phyloP scores from a whole-genome alignment of 2,888 invertebrate species.

The Eurois occulta region DNA sequence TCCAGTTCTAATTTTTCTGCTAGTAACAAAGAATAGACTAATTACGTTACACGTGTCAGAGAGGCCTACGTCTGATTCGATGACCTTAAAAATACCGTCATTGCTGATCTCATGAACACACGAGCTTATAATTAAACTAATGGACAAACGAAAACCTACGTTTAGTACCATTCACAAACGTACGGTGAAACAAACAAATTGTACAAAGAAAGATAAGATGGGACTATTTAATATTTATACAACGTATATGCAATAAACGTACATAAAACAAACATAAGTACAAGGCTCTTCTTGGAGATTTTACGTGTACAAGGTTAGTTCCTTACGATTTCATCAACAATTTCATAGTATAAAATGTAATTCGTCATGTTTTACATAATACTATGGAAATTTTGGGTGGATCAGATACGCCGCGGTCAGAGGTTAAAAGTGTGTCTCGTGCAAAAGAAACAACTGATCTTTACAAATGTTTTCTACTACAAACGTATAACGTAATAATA shows the following conservation, averaged over 20 bases:
- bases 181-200: slow-evolving; percentile 47
- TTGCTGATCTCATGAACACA: slow-evolving; percentile 81
- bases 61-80: slow-evolving; percentile 54
- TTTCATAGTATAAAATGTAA: slow-evolving; percentile 15
- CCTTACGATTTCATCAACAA: slow-evolving; percentile 44
- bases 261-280: slow-evolving; percentile 48
- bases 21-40: slow-evolving; percentile 51
- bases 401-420: slow-evolving; percentile 46
- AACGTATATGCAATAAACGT: slow-evolving; percentile 44
- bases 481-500: slow-evolving; percentile 20
- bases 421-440: slow-evolving; percentile 41
- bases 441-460: slow-evolving; percentile 36
- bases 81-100: slow-evolving; percentile 80
- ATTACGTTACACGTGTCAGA: slow-evolving; percentile 52
- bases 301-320: slow-evolving; percentile 59
- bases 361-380: slow-evolving; percentile 48
- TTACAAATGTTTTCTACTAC: slow-evolving; percentile 17
- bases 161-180: slow-evolving; percentile 50
- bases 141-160: slow-evolving; percentile 47
- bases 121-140: slow-evolving; percentile 61
- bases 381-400: slow-evolving; percentile 52
- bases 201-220: slow-evolving; percentile 57
- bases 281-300: slow-evolving; percentile 55
- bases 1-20: slow-evolving; percentile 29
- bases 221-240: slow-evolving; percentile 55